Evolutionary conservation across 2,888 invertebrate genomes (phyloP), one percentile per base, ranked within the genome.

Genomic region (Lepidocyrtinus sp.): DNA sequence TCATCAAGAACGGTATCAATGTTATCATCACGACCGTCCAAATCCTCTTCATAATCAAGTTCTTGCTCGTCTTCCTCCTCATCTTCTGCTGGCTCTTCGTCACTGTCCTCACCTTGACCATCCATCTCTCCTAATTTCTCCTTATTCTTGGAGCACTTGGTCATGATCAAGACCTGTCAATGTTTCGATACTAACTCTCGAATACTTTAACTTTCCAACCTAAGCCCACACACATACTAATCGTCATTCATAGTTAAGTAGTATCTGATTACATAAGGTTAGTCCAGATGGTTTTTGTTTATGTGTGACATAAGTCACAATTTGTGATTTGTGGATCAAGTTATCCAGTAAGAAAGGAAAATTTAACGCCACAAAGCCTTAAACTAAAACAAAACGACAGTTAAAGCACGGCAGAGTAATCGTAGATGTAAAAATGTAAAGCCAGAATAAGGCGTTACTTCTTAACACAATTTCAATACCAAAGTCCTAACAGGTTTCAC

Each of bases 1-100:
- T 12, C n/a, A 15, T 12, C 17, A 17, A 7, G 12, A 12, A 12
- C 17, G n/a, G 3, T n/a, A n/a, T 55, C n/a, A 55, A 12, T n/a
- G n/a, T 17, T 17, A 7, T 26, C 1, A 7, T 64, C 64, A 22
- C 26, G 9, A 1, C 1, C 55, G 0, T 1, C 27, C 25, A 55
- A 61, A 22, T 22, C 25, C 15, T 63, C 46, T 19, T 72, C 72
- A 24, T 22, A 61, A 1, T 55, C 55, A 24, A 24, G 22, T 15
- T 64, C 73, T n/a, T n/a, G 46, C 7, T 64, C 73, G 12, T 50
- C 64, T 1, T 50, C 73, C 65, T 17, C 73, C 15, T 65, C 73
- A 1, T 26, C 65, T 3, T 21, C 63, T 19, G 25, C 19, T 25
- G 21, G 21, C 67, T 67, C 22, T 36, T 22, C 67, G 1, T 45